Evolutionary conservation across 1,140 invertebrate genomes (phyloP), one percentile per base, ranked within the genome.

Genomic region (Andrena cerasifolii): DNA sequence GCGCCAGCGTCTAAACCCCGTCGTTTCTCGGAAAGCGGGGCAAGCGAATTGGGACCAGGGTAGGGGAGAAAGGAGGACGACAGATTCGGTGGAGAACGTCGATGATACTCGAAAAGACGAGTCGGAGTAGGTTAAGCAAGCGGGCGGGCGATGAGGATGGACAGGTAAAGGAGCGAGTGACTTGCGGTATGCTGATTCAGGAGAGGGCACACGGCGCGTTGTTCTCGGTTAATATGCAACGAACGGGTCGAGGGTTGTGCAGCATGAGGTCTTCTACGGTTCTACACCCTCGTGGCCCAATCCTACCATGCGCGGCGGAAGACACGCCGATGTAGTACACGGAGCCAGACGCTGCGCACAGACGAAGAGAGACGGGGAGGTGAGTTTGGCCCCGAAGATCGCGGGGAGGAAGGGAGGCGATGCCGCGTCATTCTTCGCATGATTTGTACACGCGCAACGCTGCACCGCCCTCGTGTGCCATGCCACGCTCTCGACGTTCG

Each of bases 391-490:
- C 31, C 40, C 18, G 51, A 67, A 36, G 62, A 58, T 58, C 24
- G 61, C 18, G 43, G 61, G 62, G 65, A 81, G 79, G 77, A 62
- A 56, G 76, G 53, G 82, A 79, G 56, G 82, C 84, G 77, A 66
- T 87, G 90, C 89, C 78, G 77, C 90, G 90, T 92, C 88, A 90
- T 90, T 89, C 84, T 86, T 86, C 78, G 85, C 88, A 89, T 92
- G 90, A 92, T 92, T 92, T 92, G 90, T 92, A 91, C 88, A 87
- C 86, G 88, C 78, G 83, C 83, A 85, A 88, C 87, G 66, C 90
- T 89, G 89, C 90, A 66, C 90, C 90, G 89, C 90, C 90, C 85
- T 87, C 87, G 83, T 82, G 86, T 43, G 74, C 70, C 74, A 85
- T 70, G 51, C 51, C 53, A 21, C 36, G 59, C 71, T 65, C 78